Conservation (phyloP, 2,113 vertebrate genomes). For the Pongo pygmaeus region DNA sequence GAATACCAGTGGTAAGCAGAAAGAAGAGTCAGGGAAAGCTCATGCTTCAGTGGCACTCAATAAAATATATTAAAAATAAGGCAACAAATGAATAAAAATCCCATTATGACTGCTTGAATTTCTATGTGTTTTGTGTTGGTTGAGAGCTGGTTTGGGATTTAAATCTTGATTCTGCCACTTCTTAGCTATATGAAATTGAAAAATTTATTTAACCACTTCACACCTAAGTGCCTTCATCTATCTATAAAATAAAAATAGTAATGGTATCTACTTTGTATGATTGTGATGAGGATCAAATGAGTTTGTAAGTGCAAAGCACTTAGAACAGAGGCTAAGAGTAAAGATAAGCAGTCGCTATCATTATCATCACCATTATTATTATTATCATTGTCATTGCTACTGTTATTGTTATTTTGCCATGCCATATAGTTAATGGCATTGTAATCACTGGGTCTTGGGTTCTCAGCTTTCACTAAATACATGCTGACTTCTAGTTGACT, state of each 20-base stretch:
- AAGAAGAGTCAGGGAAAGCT: neutral
- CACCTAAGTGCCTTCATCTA: neutral
- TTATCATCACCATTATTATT: neutral
- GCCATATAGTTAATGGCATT: neutral
- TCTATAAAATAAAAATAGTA: neutral
- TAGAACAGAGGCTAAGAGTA: neutral
- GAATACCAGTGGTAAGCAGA: neutral
- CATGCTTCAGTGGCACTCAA: neutral
- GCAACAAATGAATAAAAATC: neutral
- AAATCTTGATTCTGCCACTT: neutral
- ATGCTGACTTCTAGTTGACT: neutral
- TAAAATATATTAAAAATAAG: conserved; percentile 3
- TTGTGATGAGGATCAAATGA: neutral
- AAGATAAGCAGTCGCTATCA: neutral
- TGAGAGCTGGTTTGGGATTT: neutral
- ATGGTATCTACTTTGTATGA: neutral
- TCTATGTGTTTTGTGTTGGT: neutral
- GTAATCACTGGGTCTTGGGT: neutral
- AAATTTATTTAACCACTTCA: neutral
- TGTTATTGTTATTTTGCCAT: neutral
- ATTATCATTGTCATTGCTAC: neutral
- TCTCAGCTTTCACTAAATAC: neutral
- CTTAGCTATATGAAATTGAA: neutral
- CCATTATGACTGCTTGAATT: neutral
- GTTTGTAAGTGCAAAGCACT: neutral